Base-by-base conservation (phyloP, 1,140 invertebrate genomes). In the Hylaeus volcanicus region DNA sequence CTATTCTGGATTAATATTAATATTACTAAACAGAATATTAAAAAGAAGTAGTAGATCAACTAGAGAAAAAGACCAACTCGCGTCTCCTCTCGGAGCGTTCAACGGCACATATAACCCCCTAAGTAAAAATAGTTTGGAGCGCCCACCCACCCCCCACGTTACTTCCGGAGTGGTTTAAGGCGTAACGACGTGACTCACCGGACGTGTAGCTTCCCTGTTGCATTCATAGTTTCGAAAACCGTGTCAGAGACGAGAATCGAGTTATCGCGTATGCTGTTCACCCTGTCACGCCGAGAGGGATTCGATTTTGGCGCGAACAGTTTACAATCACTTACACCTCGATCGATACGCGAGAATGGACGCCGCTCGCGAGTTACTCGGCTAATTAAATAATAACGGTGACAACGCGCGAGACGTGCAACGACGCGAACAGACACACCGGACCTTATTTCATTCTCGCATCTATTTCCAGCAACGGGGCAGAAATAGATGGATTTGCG, bases 401-500 rank as follows among this genome's bases (percentile, higher is more conserved):
- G 26, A 71, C 77, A 68, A 48, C 56, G 56, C 41, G 39, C 56
- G 56, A 26, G 39, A 48, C 41, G 1, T 5, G 60, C 12, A n/a
- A 60, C 26, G 45, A 64, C n/a, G 37, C 9, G 37, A 12, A 60
- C 37, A 58, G 48, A 81, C 72, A 65, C 80, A 48, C 37, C 56
- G 48, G 26, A 8, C 51, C 53, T 71, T 56, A 75, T 86, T 86
- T 86, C 73, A 79, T 84, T 86, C 82, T 76, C 69, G 71, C 48
- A n/a, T 81, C 86, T 85, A 88, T 87, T 88, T 85, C 86, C 83
- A 88, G 82, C 75, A 74, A 85, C 64, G 63, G 41, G 63, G 43
- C 86, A 79, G 55, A 87, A 87, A 86, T 87, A 87, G 86, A 85
- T 74, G 75, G 73, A 74, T 83, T 77, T 66, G 66, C 51, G 68